Percentiles rank a stretch among this genome's conserved stretches.
Evolutionary conservation across 2,113 vertebrate species (phyloP).

Genomic region (Hystrix cristata): DNA sequence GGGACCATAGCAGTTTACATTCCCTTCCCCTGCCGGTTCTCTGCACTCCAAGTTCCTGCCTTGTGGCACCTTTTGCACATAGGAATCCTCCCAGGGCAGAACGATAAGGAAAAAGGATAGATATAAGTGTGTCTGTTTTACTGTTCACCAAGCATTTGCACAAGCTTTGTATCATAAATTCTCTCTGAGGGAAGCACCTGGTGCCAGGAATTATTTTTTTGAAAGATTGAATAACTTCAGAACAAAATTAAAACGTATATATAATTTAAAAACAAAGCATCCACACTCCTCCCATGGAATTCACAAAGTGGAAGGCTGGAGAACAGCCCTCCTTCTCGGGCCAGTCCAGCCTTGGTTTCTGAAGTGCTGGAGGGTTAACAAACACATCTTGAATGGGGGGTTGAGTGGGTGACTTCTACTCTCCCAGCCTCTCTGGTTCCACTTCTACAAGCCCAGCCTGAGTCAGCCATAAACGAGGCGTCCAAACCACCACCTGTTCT

Average conservation of each 20-base stretch:
- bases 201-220: not conserved
- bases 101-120: conserved; percentile 56
- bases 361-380: not conserved
- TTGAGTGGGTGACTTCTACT: not conserved
- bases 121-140: not conserved
- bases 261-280: not conserved
- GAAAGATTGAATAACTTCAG: not conserved
- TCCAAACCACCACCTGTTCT: not conserved
- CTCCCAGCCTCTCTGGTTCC: not conserved
- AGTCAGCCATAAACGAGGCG: not conserved
- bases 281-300: not conserved
- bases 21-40: conserved; percentile 67
- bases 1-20: conserved; percentile 71
- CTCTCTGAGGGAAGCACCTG: not conserved
- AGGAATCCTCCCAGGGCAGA: conserved; percentile 62
- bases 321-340: not conserved
- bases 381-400: not conserved
- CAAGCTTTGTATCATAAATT: not conserved
- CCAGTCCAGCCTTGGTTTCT: not conserved
- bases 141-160: conserved; percentile 53
- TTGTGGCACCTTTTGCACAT: conserved; percentile 68
- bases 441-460: not conserved
- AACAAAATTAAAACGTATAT: not conserved
- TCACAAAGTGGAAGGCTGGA: not conserved
- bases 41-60: conserved; percentile 64